Base-by-base conservation (phyloP, 2,113 vertebrate species). In the Fregata magnificens region DNA sequence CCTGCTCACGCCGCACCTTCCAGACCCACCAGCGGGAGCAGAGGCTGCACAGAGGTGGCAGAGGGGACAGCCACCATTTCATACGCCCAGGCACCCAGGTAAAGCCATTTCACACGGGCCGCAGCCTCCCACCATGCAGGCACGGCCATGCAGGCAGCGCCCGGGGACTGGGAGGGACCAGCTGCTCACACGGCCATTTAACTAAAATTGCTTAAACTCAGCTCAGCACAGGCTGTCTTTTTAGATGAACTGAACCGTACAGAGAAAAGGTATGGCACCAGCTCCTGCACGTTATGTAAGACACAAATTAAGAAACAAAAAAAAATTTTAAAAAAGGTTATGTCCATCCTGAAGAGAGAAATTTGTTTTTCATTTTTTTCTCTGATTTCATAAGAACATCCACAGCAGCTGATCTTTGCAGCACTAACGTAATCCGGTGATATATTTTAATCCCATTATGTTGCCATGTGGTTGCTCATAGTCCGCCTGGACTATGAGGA, bases 381-480 rank as follows among this genome's bases (percentile, higher is more conserved):
- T 31, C 36, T 14, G 24, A 9, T 90, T 90, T 86, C 81, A 5
- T 74, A 17, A 80, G 94, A 66, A 31, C 91, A 82, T 69, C 78
- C 91, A 2, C 50, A 67, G 95, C 95, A 78, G 74, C 67, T 83
- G 95, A 91, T 82, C 86, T 28, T 66, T 58, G 67, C 76, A 32
- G 91, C 86, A 13, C 91, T 36, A 22, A 61, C 83, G 24, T 93
- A 92, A 93, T 90, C 97, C 78, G 21, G 91, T 58, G 95, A 79
- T 53, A 31, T 31, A 69, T 96, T 96, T 97, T 95, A 96, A 97
- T 95, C 95, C 97, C 97, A 94, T 98, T 95, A 96, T 22, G 95
- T 86, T 93, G 78, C 95, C 90, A 77, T 96, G 97, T 55, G 90
- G 76, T 73, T 40, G 63, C 93, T 82, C 65, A 19, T 74, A 55